phyloP scores from a whole-genome alignment of 2,797 vertebrate species.

The Cirrhinus molitorella region DNA sequence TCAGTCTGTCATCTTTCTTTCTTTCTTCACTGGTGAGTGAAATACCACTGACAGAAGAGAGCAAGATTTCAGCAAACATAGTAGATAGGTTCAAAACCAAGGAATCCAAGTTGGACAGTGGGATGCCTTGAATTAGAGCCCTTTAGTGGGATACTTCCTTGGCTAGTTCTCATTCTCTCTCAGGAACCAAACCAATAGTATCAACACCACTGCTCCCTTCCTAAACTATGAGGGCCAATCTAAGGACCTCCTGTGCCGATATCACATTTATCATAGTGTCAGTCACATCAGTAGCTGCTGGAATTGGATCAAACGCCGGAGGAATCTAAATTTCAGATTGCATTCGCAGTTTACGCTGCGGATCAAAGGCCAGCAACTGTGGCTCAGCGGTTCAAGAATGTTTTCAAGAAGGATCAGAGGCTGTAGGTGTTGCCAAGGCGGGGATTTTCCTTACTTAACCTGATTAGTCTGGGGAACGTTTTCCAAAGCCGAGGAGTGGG shows the following conservation, averaged over 20 bases:
- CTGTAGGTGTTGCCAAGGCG: constrained; percentile 58
- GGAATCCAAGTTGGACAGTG: not conserved
- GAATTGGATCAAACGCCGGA: constrained; percentile 64
- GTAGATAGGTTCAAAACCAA: not conserved
- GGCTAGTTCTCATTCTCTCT: not conserved
- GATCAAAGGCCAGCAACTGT: constrained; percentile 67
- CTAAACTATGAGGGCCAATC: not conserved
- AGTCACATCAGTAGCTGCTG: constrained; percentile 57
- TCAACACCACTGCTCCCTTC: not conserved
- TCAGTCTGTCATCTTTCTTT: not conserved
- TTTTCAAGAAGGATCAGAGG: constrained; percentile 55
- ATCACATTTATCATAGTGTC: constrained; percentile 60
- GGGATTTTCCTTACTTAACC: constrained; percentile 59
- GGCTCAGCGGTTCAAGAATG: constrained; percentile 61
- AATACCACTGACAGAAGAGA: not conserved
- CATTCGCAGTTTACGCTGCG: constrained; percentile 56
- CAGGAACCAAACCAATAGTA: not conserved
- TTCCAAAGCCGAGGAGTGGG: constrained; percentile 10
- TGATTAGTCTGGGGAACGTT: constrained; percentile 54
- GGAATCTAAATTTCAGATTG: constrained; percentile 65
- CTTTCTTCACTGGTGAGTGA: not conserved
- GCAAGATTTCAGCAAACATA: not conserved
- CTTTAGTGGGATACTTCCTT: not conserved
- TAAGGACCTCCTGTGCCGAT: not conserved
- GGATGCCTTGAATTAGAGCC: not conserved